Conservation (phyloP, 2,797 vertebrate genomes). For the Channallabes apus region DNA sequence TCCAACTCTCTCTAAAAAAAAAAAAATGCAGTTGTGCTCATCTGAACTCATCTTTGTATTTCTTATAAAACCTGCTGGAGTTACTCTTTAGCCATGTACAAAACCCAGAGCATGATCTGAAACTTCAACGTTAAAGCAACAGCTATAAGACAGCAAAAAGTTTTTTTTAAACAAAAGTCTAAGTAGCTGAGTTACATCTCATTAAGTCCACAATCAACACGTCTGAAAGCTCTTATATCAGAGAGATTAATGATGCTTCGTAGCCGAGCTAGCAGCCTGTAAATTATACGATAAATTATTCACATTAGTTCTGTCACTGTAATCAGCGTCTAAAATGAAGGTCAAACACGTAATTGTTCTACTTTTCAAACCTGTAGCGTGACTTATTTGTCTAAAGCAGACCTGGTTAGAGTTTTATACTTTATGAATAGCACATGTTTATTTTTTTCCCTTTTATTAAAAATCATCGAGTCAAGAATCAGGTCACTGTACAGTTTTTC, state of each 20-base stretch:
- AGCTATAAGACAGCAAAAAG: neutral
- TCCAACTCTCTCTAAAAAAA: no score
- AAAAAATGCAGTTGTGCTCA: no score
- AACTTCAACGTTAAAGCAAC: neutral
- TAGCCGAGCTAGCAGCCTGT: conserved; percentile 5
- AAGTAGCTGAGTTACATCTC: conserved; percentile 15
- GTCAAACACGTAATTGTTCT: conserved; percentile 5
- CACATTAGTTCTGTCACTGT: neutral
- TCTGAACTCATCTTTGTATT: no score
- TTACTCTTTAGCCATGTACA: neutral
- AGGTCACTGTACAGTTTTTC: neutral
- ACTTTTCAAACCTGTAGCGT: neutral
- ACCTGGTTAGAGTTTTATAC: neutral
- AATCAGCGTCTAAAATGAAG: conserved; percentile 13
- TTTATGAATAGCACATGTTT: neutral
- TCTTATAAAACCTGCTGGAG: neutral
- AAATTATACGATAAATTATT: conserved; percentile 32
- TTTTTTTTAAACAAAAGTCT: neutral
- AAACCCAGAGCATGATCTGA: no score
- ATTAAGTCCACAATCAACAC: conserved; percentile 16
- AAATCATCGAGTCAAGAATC: neutral
- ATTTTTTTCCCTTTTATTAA: conserved; percentile 77
- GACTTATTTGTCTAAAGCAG: neutral
- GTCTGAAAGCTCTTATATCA: neutral
- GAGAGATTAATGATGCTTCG: conserved; percentile 11